Evolutionary conservation across 1,140 invertebrate species (phyloP), one percentile per base, ranked within the genome.

Genomic region (Drosophila nikananu): DNA sequence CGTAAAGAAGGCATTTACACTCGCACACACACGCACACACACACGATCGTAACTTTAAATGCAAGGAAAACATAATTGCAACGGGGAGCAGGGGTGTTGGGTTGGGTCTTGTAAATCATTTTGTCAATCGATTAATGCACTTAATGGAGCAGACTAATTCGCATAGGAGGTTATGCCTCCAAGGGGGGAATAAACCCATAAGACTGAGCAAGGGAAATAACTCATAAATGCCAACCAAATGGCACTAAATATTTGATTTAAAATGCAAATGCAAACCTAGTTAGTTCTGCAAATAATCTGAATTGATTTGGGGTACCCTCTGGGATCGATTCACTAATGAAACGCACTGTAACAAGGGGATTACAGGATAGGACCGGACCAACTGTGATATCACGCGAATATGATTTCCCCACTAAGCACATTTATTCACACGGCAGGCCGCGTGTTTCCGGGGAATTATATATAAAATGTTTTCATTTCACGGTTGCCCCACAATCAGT

Each of bases 41-140:
- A 58, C 77, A 54, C 35, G 30, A 12, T 35, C 27, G 27, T 32
- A 62, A 66, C 80, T 61, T 81, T 44, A 60, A 73, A 73, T 86
- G 82, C 77, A 83, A 46, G 67, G 54, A 52, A 81, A 64, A 54
- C 46, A 63, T 37, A 81, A 58, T 60, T 61, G 57, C 44, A 49
- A 58, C 15, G 27, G 37, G 49, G 52, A 10, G 19, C 25, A 21
- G 12, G 27, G 15, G 10, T 5, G 1, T n/a, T 17, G 5, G 25
- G 67, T 13, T 8, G 32, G 67, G 54, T 42, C 67, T 61, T 73
- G 70, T 73, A 73, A 73, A 73, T 73, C 70, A 73, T 73, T 61
- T 61, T 73, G 70, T 73, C 67, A 73, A 73, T 73, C 55, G 67
- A 73, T 73, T 72, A 73, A 74, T 74, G 52, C 55, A 73, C 46